Evolutionary conservation across 2,888 invertebrate species (phyloP).

Genomic region (Aphidoletes aphidimyza): DNA sequence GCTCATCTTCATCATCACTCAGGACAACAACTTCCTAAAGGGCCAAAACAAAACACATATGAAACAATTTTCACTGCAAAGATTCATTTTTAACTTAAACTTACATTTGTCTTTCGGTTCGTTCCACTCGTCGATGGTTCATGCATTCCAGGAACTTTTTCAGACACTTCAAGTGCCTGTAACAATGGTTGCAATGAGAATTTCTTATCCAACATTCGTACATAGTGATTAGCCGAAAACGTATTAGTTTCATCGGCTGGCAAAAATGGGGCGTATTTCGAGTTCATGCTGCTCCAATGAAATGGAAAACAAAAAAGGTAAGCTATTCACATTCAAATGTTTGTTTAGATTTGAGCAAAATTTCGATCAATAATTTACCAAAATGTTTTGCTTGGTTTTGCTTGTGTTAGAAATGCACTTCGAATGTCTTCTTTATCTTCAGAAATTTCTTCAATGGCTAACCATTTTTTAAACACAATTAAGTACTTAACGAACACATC

Average conservation of each 20-base stretch:
- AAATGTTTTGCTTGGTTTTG: not conserved
- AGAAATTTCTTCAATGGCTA: not conserved
- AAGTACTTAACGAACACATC: not conserved
- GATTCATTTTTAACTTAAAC: not conserved
- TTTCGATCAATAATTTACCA: too few species aligned
- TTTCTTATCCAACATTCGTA: conserved; percentile 3
- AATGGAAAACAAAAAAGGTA: too few species aligned
- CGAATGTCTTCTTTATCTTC: conserved; percentile 27
- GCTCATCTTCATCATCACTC: conserved; percentile 14
- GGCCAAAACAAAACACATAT: not conserved
- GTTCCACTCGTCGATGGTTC: not conserved
- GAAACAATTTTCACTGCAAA: not conserved
- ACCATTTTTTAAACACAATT: conserved; percentile 41
- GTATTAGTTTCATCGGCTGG: not conserved
- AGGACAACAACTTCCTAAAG: conserved; percentile 29
- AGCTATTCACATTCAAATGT: too few species aligned
- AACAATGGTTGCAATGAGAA: conserved; percentile 8
- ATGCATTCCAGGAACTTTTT: not conserved
- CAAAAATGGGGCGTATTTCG: not conserved
- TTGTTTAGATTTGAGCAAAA: not conserved
- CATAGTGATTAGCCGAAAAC: not conserved
- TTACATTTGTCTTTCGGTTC: not conserved
- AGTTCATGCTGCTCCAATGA: not conserved
- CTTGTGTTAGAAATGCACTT: conserved; percentile 22
- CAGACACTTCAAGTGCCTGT: not conserved